Conservation (phyloP, 2,888 invertebrate genomes). For the Agrotis segetum region DNA sequence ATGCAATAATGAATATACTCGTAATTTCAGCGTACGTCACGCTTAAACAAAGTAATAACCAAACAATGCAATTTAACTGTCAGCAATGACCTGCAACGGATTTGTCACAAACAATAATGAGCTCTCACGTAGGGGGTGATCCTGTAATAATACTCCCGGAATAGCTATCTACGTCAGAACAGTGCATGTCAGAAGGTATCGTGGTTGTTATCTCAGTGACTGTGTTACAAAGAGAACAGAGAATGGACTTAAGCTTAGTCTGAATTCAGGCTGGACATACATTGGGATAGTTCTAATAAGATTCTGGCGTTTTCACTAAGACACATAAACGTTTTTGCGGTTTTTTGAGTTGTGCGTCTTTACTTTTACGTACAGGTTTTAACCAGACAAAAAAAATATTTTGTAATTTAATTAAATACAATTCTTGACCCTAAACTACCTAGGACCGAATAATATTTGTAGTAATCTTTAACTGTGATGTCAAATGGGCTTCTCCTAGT, state of each 20-base stretch:
- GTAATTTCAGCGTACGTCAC: slow-evolving; percentile 2
- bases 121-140: slow-evolving; percentile 9
- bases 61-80: slow-evolving; percentile 31
- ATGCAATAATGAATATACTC: neutral
- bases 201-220: neutral
- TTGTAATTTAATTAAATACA: too few species aligned
- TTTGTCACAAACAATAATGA: slow-evolving; percentile 42
- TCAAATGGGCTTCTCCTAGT: too few species aligned
- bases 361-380: too few species aligned
- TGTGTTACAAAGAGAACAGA: neutral
- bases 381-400: too few species aligned
- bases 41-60: slow-evolving; percentile 20
- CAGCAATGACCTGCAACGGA: slow-evolving; percentile 28
- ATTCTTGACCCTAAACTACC: too few species aligned
- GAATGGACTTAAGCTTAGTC: neutral
- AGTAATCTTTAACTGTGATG: too few species aligned
- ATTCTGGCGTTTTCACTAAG: too few species aligned
- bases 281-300: too few species aligned
- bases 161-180: slow-evolving; percentile 10
- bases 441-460: too few species aligned
- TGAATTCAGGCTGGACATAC: neutral
- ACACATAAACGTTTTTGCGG: too few species aligned
- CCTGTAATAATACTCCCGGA: slow-evolving; percentile 8
- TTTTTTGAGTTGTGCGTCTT: too few species aligned
- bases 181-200: neutral